phyloP scores from a whole-genome alignment of 2,888 invertebrate genomes.

The Carterocephalus palaemon region DNA sequence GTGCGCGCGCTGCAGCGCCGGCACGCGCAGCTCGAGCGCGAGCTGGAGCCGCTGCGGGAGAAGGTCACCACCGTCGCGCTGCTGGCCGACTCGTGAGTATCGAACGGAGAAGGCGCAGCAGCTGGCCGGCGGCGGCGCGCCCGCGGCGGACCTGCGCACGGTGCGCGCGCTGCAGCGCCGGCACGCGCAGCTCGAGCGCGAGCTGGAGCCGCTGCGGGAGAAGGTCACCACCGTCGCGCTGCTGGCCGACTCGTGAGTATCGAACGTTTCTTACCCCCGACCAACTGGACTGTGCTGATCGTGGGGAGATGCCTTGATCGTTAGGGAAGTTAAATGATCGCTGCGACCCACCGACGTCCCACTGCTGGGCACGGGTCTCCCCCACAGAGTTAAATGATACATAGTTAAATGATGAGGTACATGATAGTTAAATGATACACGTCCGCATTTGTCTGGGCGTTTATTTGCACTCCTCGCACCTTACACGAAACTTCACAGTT shows the following conservation, averaged over 20 bases:
- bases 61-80: constrained; percentile 93
- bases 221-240: constrained; percentile 93
- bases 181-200: constrained; percentile 95
- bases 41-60: constrained; percentile 95
- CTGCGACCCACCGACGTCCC: too few relatives aligned
- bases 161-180: constrained; percentile 94
- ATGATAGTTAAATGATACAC: too few relatives aligned
- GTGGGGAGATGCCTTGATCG: too few relatives aligned
- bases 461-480: too few relatives aligned
- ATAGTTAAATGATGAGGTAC: too few relatives aligned
- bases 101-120: constrained; percentile 95
- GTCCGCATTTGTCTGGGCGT: too few relatives aligned
- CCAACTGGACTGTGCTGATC: too few relatives aligned
- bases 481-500: too few relatives aligned
- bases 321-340: too few relatives aligned
- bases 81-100: constrained; percentile 88
- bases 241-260: constrained; percentile 88
- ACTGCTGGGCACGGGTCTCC: too few relatives aligned
- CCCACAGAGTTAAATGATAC: too few relatives aligned
- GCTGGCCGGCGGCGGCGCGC: constrained; percentile 86
- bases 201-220: constrained; percentile 95
- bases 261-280: constrained; percentile 43
- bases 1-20: constrained; percentile 94
- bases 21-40: constrained; percentile 95
- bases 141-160: constrained; percentile 92